Evolutionary conservation across 1,140 invertebrate species (phyloP).

Genomic region (Lerema accius): DNA sequence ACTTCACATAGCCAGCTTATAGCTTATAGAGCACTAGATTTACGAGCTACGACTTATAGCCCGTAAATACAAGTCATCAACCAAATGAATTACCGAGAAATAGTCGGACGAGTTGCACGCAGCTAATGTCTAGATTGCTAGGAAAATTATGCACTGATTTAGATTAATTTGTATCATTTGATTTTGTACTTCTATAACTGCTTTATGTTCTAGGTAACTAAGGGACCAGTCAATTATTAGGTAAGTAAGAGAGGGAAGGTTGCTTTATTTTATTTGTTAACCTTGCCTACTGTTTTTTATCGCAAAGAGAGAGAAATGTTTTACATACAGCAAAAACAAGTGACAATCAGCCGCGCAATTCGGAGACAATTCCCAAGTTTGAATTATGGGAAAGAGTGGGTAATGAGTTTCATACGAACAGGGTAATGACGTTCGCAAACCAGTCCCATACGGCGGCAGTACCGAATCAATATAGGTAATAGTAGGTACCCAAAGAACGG

Average conservation of each 20-base stretch:
- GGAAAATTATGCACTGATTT: not conserved
- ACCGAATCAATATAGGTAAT: conserved; percentile 66
- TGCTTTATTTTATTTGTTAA: too few relatives aligned
- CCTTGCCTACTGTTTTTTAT: too few relatives aligned
- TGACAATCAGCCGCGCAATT: not conserved
- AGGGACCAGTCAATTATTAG: too few relatives aligned
- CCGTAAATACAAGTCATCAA: not conserved
- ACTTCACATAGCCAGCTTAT: conserved; percentile 1
- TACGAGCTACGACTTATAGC: conserved; percentile 2
- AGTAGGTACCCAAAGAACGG: conserved; percentile 38
- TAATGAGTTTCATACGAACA: conserved; percentile 43
- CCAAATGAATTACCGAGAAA: not conserved
- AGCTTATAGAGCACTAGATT: conserved; percentile 1
- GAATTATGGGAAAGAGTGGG: conserved; percentile 31
- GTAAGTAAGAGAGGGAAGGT: too few relatives aligned
- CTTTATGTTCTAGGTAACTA: too few relatives aligned
- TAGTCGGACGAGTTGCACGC: not conserved
- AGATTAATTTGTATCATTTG: not conserved
- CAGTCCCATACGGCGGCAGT: conserved; percentile 50
- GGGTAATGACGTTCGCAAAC: conserved; percentile 46
- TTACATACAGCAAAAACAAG: too few relatives aligned
- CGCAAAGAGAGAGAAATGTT: too few relatives aligned
- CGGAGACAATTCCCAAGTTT: conserved; percentile 15
- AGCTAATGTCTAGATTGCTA: not conserved
- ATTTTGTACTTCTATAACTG: too few relatives aligned